Conservation (phyloP, 2,797 vertebrate species). For the Aphelocoma californica region DNA sequence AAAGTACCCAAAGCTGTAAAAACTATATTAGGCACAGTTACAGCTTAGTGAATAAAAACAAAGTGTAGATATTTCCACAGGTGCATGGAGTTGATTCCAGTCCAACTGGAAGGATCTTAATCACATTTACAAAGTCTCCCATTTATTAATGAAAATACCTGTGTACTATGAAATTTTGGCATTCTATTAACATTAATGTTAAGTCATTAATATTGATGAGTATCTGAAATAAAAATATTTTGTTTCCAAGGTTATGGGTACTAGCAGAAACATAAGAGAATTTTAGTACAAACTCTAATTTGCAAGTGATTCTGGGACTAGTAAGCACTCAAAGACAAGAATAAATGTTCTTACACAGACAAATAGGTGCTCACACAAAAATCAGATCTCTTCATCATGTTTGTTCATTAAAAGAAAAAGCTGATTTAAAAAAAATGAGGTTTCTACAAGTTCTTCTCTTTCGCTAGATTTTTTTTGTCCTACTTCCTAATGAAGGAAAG, state of each 20-base stretch:
- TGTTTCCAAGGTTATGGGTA: background rate
- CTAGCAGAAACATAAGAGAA: background rate
- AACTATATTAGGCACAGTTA: rapidly evolving
- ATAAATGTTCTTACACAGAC: background rate
- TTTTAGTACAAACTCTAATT: background rate
- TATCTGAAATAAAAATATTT: background rate
- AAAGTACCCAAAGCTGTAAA: background rate
- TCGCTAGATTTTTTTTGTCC: background rate
- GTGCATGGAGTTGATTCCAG: background rate
- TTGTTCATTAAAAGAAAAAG: background rate
- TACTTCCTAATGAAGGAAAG: background rate
- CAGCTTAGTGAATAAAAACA: background rate
- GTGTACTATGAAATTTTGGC: background rate
- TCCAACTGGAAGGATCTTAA: background rate
- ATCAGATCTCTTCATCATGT: background rate
- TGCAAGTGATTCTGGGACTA: background rate
- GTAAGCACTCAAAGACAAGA: background rate
- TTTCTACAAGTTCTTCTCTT: background rate
- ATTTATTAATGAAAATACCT: background rate
- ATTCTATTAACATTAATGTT: background rate
- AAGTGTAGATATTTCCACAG: background rate
- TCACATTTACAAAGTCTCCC: background rate
- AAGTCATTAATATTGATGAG: background rate
- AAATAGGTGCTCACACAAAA: background rate
- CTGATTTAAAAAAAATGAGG: background rate